Evolutionary conservation across 2,113 vertebrate species (phyloP).

Genomic region (Rana temporaria): DNA sequence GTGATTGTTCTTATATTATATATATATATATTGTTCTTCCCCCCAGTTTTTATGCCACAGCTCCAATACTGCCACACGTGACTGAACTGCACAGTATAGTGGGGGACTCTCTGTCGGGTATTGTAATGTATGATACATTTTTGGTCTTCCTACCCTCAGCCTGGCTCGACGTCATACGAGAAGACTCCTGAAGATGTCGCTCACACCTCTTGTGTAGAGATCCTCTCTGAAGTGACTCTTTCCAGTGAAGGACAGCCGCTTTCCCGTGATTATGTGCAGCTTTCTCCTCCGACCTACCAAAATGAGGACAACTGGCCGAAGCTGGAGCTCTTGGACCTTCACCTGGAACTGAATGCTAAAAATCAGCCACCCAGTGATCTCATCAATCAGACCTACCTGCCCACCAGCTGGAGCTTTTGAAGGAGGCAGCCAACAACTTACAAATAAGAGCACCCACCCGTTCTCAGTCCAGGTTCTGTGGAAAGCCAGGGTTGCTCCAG

Average conservation of each 20-base stretch:
- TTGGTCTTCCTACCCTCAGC: constrained; percentile 45
- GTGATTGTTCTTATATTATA: too few relatives aligned
- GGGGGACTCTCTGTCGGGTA: too few relatives aligned
- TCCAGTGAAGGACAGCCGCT: constrained; percentile 1
- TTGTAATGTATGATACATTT: not conserved
- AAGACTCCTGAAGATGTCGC: constrained; percentile 65
- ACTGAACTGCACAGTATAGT: too few relatives aligned
- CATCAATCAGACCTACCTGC: constrained; percentile 37
- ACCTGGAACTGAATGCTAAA: not conserved
- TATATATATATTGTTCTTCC: too few relatives aligned
- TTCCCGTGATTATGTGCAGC: constrained; percentile 50
- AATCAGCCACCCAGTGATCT: not conserved
- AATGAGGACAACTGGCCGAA: constrained; percentile 47
- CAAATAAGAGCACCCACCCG: too few relatives aligned
- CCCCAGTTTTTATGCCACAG: too few relatives aligned
- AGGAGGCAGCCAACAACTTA: too few relatives aligned
- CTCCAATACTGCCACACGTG: too few relatives aligned
- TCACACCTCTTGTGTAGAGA: constrained; percentile 52
- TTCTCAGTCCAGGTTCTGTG: too few relatives aligned
- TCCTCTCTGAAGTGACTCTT: constrained; percentile 1
- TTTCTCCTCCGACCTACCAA: constrained; percentile 40
- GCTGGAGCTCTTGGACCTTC: not conserved
- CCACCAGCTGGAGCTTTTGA: not conserved
- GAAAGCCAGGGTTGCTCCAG: too few relatives aligned
- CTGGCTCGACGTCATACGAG: constrained; percentile 61